Evolutionary conservation across 2,888 invertebrate genomes (phyloP).

Genomic region (Brachyopa scutellaris): DNA sequence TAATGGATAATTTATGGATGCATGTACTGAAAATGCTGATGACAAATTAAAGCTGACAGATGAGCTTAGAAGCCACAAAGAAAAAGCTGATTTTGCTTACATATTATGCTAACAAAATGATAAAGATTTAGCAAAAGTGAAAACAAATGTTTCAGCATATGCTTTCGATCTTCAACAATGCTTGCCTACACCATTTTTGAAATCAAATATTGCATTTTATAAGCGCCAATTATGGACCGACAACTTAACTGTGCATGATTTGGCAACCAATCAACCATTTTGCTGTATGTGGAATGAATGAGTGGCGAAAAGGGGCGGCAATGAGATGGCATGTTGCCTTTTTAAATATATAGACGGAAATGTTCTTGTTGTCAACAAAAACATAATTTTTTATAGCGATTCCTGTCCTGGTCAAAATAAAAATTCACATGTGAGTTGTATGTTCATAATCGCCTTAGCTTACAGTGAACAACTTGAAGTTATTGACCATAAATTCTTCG

Average conservation of each 20-base stretch:
- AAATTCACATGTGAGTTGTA: conserved; percentile 31
- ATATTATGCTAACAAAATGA: neutral
- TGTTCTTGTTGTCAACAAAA: conserved; percentile 9
- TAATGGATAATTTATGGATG: no score
- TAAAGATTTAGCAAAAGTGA: neutral
- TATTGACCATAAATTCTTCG: neutral
- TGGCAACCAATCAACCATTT: conserved; percentile 3
- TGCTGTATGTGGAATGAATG: conserved; percentile 17
- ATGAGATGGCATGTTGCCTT: neutral
- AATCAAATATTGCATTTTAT: conserved; percentile 16
- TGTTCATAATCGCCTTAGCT: conserved; percentile 13
- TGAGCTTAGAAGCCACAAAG: no score
- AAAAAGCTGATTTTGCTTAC: conserved; percentile 7
- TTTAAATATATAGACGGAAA: conserved; percentile 2
- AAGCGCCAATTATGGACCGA: conserved; percentile 18
- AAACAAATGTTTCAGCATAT: neutral
- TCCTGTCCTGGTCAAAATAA: conserved; percentile 28
- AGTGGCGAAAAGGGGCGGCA: neutral
- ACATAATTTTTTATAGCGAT: conserved; percentile 8
- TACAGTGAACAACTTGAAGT: conserved; percentile 20
- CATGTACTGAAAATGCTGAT: no score
- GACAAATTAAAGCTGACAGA: no score
- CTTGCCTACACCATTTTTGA: conserved; percentile 23
- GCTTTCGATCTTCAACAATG: conserved; percentile 37
- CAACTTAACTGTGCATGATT: conserved; percentile 10